A percentile compares a stretch with the other conserved stretches of the same genome.
phyloP scores from a whole-genome alignment of 2,113 vertebrate genomes.

The Brachyhypopomus occidentalis region DNA sequence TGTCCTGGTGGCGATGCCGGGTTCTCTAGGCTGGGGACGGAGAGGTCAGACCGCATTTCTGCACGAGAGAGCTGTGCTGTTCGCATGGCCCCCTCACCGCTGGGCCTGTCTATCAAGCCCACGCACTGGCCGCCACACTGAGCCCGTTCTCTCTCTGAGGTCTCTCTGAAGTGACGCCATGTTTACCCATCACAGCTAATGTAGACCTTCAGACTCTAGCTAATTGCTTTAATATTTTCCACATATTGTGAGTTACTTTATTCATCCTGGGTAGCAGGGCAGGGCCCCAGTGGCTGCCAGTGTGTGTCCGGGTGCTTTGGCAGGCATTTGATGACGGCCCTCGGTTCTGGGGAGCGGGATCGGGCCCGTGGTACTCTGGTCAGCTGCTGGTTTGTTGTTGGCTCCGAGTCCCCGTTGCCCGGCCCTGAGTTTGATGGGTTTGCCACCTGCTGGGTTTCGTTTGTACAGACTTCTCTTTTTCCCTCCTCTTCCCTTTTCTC shows the following conservation, averaged over 20 bases:
- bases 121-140: conserved; percentile 55
- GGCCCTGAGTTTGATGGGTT: conserved; percentile 64
- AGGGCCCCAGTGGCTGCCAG: conserved; percentile 45
- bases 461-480: conserved; percentile 52
- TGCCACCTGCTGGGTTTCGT: conserved; percentile 61
- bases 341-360: conserved; percentile 66
- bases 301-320: conserved; percentile 62
- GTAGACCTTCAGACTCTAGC: neutral
- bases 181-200: no score
- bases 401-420: conserved; percentile 68
- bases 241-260: neutral
- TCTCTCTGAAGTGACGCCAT: no score
- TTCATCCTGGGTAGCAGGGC: no score
- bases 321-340: conserved; percentile 71
- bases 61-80: conserved; percentile 78
- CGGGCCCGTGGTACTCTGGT: conserved; percentile 68
- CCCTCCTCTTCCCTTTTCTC: conserved; percentile 45
- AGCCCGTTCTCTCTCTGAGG: neutral
- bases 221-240: neutral
- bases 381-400: conserved; percentile 52
- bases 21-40: conserved; percentile 78
- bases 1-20: conserved; percentile 73
- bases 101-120: conserved; percentile 72
- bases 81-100: conserved; percentile 73
- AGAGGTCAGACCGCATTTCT: conserved; percentile 81